Evolutionary conservation across 2,797 vertebrate genomes (phyloP).

Genomic region (Chanos chanos): DNA sequence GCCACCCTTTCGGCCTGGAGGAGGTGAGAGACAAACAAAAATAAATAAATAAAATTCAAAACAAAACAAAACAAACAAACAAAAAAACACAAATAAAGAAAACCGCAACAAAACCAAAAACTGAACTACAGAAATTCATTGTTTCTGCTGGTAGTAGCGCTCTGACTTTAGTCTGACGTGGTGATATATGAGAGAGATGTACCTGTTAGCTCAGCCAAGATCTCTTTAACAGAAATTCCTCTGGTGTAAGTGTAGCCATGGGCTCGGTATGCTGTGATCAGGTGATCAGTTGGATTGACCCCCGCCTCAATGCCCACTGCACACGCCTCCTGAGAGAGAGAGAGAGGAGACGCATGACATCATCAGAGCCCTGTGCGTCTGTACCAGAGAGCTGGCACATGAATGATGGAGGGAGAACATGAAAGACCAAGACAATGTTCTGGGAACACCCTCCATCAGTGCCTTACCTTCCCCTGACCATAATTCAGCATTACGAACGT

Average conservation of each 20-base stretch:
- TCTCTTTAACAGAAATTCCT: slow-evolving; percentile 83
- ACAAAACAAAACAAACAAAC: not conserved
- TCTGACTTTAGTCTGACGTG: not conserved
- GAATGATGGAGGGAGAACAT: too few relatives aligned
- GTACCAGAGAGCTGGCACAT: too few relatives aligned
- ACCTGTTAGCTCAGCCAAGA: slow-evolving; percentile 95
- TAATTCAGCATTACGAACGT: not conserved
- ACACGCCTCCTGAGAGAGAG: slow-evolving; percentile 85
- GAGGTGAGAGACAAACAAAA: not conserved
- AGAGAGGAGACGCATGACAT: not conserved
- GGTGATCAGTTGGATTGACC: slow-evolving; percentile 85
- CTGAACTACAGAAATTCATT: not conserved
- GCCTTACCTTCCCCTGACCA: too few relatives aligned
- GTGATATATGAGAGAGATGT: slow-evolving; percentile 27
- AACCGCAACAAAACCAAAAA: too few relatives aligned
- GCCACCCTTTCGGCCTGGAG: slow-evolving; percentile 82
- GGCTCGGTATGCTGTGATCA: slow-evolving; percentile 91
- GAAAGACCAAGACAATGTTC: too few relatives aligned
- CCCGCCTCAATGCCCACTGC: slow-evolving; percentile 88
- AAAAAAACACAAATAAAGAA: not conserved
- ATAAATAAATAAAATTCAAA: not conserved
- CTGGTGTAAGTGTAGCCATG: slow-evolving; percentile 89
- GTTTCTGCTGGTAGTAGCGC: not conserved
- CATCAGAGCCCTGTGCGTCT: too few relatives aligned
- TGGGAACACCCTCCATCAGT: too few relatives aligned